Evolutionary conservation across 2,113 vertebrate genomes (phyloP), one percentile per base, ranked within the genome.

Genomic region (Podarcis raffonei): DNA sequence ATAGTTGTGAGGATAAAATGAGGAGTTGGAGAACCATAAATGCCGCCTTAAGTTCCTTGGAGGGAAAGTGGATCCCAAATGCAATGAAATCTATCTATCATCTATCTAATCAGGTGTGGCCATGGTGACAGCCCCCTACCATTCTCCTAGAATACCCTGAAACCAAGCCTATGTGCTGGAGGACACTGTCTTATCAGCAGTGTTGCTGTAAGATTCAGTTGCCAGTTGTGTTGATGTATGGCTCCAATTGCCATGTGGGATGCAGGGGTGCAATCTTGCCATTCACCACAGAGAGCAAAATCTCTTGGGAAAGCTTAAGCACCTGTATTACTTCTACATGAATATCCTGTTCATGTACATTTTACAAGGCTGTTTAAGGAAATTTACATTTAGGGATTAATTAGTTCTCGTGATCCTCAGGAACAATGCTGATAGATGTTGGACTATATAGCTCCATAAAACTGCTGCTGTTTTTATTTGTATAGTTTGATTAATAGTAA

Each of bases 401-500:
- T 81, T 80, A 72, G 78, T 74, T 42, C 71, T 88, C 48, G 11
- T 81, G 71, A 16, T 88, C 71, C 66, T 82, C 18, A 48, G 15
- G 42, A 74, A 39, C 35, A 88, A 65, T 35, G 39, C 53, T 39
- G 57, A 80, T 80, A 79, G 79, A 80, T 80, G 77, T 35, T 42
- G 37, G 42, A 68, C 9, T 16, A 5, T 62, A 66, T 75, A 48
- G 37, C 13, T 79, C 65, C 27, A 59, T 78, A 68, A 59, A 68
- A 48, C 25, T 78, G 42, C 2, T 16, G 82, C 78, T 66, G 68
- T 65, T 71, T 86, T 59, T 83, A 53, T 81, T 86, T 69, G 16
- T 39, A 39, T 15, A 39, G 12, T 65, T 78, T 71, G 89, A 37
- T 86, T 86, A 83, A 83, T 77, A 76, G 72, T 39, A 79, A 89